Evolutionary conservation across 2,888 invertebrate species (phyloP), one percentile per base, ranked within the genome.

Genomic region (Onthophagus sagittarius): DNA sequence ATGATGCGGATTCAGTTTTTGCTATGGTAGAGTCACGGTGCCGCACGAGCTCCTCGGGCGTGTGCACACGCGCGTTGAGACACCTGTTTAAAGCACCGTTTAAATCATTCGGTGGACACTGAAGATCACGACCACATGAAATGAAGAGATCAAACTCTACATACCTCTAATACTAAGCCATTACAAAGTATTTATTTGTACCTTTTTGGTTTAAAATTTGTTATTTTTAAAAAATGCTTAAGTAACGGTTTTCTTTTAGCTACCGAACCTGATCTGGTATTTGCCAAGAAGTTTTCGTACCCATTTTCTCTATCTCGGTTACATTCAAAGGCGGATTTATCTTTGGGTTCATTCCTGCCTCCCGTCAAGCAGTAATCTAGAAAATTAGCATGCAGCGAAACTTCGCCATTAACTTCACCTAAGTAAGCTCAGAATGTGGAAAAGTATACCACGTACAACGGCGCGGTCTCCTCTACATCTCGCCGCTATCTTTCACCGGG

Each of bases 11-110:
- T 62, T 73, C 63, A 63, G 71, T 67, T 67, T 23, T 67, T 32
- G 32, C 23, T 73, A 76, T 75, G 76, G 39, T 65, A 15, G 65
- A 53, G 7, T 53, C 31, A 39, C 67, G 72, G 69, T 63, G 71
- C 75, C 77, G 78, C 78, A 78, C 78, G 78, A 78, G 77, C 76
- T 77, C 76, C 74, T 64, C 74, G 74, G 76, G 76, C 76, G 76
- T 76, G 76, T 77, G 77, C 78, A 78, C 78, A 77, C 77, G 78
- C 78, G 76, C 75, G 77, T 73, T 73, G 72, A 77, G 74, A 78
- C 77, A 77, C 76, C 74, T 75, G 74, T 77, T 75, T 73, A 71
- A 72, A 65, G 75, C 74, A 70, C 74, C 67, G 74, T 63, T 76
- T 77, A 75, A 75, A 77, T 76, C 77, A 75, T 76, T 76, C 76